Evolutionary conservation across 1,140 invertebrate genomes (phyloP), one percentile per base, ranked within the genome.

Genomic region (Tetragonula clypearis): DNA sequence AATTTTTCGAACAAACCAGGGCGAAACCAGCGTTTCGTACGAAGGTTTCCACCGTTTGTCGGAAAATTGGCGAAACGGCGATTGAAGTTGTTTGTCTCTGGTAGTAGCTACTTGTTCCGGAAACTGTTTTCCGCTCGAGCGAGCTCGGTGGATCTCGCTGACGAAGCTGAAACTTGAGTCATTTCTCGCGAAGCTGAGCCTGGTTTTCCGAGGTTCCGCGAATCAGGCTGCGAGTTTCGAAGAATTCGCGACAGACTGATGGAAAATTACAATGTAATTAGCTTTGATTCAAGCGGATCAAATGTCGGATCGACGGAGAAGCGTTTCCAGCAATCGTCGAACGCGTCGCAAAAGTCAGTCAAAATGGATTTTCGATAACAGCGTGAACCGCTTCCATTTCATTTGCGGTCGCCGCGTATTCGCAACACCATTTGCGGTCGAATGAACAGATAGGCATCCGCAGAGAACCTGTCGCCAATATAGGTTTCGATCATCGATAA

Each of bases 401-500:
- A 73, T 73, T 73, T 73, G 71, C n/a, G 71, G 71, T 73, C 49
- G n/a, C 2, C 15, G 49, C 14, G 21, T 14, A 49, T 53, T 55
- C 71, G n/a, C 71, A 73, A 73, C 71, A 73, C 49, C 71, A 73
- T 73, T 73, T 73, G 41, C 49, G 71, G 71, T 73, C 41, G 71
- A 73, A 73, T 53, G 71, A 73, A 26, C 8, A 53, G 71, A 73
- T 26, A 73, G 71, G 49, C 71, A 49, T 71, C 41, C 69, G 14
- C 41, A n/a, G 3, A n/a, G 15, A 53, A 49, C 8, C 41, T 49
- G 8, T n/a, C 49, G 15, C 35, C 66, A 21, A 35, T 35, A 30
- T 35, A 68, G 30, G 19, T 19, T 55, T 53, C 71, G 23, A n/a
- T 53, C n/a, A 15, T 73, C 49, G 4, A 73, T 53, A 49, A 14